Evolutionary conservation across 2,888 invertebrate species (phyloP), one percentile per base, ranked within the genome.

Genomic region (Leptopterna dolabrata): DNA sequence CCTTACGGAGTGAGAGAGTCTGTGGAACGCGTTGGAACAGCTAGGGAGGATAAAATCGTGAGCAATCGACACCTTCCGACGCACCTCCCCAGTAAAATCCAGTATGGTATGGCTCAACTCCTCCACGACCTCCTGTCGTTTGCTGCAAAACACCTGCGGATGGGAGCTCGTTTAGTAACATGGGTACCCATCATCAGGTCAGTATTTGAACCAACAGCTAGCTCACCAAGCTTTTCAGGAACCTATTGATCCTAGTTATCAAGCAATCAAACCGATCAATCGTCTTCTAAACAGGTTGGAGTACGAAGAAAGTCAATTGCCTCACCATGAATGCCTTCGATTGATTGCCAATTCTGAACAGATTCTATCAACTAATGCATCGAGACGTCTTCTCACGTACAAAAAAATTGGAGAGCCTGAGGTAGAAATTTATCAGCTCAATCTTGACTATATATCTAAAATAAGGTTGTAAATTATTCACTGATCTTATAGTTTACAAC

Each of bases 1-100:
- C 99, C 99, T 0, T 99, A 99, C 93, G 99, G 99, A 43, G 97
- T 99, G 36, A 93, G 99, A 89, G 99, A 99, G 93, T 94, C 98
- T 0, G 96, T 97, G 0, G 97, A 97, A 92, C 95, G 95, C 91
- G 94, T 98, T 73, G 98, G 97, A 41, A 91, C 91, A 6, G 90
- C 88, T 83, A 91, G 89, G 55, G 93, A 93, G 89, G 92, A 93
- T 63, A 93, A 94, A 90, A 93, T 93, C 1, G 93, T 96, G 14
- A 93, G 94, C 7, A 94, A 95, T 36, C 93, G 95, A 89, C 95
- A 95, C 91, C 91, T 94, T 51, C 92, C 93, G 13, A 94, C 94
- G 51, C 97, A 97, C 91, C 94, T 96, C 91, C 97, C 97, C 0
- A 94, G 96, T 0, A 97, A 98, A 92, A 94, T 97, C 71, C 95